Percentiles rank a stretch among this genome's conserved stretches.
These are phyloP conservation scores for Burhinus oedicnemus DNA, from an alignment of 2,113 vertebrate species.

Conservation along the genomic window DNA sequence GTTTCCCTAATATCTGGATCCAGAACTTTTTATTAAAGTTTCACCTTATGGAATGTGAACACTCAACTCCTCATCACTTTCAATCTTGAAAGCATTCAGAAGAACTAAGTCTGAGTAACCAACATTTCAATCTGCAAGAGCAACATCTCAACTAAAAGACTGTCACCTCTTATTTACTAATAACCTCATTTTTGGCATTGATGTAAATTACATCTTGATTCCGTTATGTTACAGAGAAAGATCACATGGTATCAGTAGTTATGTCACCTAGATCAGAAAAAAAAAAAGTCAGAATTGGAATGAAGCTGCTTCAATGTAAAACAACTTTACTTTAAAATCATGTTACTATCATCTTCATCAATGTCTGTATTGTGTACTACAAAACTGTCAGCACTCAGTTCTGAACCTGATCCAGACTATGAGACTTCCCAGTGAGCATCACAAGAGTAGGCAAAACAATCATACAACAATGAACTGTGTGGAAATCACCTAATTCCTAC, in stretches of 20 bases:
- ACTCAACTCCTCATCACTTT: background rate
- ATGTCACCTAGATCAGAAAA: background rate
- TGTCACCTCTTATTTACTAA: background rate
- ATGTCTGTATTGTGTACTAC: background rate
- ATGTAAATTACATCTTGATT: background rate
- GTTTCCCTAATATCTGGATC: background rate
- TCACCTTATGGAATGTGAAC: background rate
- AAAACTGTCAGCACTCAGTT: background rate
- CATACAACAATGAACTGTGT: background rate
- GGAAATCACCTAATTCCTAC: background rate
- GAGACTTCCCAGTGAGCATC: conserved; percentile 18
- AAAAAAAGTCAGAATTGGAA: background rate
- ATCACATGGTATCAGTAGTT: background rate
- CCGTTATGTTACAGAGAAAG: background rate
- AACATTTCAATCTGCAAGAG: background rate
- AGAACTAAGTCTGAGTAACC: background rate
- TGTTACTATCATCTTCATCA: background rate
- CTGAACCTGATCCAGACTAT: background rate
- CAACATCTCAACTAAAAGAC: background rate
- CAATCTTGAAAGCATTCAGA: background rate
- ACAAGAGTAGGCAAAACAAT: conserved; percentile 16
- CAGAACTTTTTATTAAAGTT: background rate
- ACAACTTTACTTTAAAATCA: background rate
- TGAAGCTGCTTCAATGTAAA: background rate
- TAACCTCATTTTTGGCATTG: background rate